These are phyloP conservation scores for Gambusia holbrooki DNA, from an alignment of 2,113 vertebrate genomes.

Conservation along the genomic window DNA sequence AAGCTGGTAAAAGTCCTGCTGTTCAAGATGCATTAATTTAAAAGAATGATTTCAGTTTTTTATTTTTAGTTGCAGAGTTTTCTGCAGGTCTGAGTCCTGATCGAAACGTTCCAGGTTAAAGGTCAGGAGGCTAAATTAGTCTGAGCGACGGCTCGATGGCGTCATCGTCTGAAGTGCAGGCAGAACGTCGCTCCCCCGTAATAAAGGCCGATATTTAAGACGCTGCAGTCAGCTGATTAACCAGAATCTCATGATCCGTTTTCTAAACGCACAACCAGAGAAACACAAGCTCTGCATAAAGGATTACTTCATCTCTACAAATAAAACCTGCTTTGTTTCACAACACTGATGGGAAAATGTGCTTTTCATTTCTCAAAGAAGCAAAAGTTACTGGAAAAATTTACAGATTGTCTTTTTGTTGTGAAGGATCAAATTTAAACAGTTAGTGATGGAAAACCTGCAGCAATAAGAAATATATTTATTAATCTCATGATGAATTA, in stretches of 20 bases:
- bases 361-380: neutral
- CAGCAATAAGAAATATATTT: too few species aligned
- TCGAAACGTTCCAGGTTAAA: neutral
- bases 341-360: neutral
- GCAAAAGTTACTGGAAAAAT: too few species aligned
- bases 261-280: conserved; percentile 53
- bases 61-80: too few species aligned
- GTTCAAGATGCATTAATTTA: neutral
- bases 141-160: neutral
- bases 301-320: neutral
- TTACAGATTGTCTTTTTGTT: neutral
- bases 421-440: too few species aligned
- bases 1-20: too few species aligned
- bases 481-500: too few species aligned
- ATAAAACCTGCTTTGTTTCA: neutral
- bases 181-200: conserved; percentile 22
- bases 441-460: too few species aligned
- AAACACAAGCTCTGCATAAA: neutral
- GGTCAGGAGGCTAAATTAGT: neutral
- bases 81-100: neutral
- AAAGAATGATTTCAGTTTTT: too few species aligned
- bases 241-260: conserved; percentile 64
- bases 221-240: conserved; percentile 54
- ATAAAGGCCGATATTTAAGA: conserved; percentile 32
- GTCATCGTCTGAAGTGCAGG: conserved; percentile 3